These are phyloP conservation scores for Cuniculus paca DNA, from an alignment of 2,797 vertebrate genomes.

Conservation along the genomic window DNA sequence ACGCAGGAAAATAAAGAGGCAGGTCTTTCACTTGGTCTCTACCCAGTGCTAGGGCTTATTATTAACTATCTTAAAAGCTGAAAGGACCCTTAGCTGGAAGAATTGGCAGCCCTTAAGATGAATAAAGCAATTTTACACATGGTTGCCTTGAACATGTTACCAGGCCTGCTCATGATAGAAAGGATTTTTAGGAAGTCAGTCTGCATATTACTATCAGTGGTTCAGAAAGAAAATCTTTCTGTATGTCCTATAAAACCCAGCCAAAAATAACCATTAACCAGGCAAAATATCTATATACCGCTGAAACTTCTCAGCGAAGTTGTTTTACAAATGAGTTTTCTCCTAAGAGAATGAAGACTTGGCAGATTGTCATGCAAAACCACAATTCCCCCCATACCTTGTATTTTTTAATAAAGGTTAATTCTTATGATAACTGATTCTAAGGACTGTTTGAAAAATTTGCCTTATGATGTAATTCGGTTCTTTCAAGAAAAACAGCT, in stretches of 20 bases:
- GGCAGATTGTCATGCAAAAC: neutral
- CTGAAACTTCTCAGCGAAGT: neutral
- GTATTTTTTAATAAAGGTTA: neutral
- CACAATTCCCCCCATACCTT: neutral
- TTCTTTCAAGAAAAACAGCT: neutral
- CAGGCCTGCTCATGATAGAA: neutral
- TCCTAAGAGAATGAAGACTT: neutral
- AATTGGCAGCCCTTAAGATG: slow-evolving; percentile 13
- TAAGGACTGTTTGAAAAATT: neutral
- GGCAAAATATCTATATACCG: neutral
- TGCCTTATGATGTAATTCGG: neutral
- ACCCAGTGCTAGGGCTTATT: neutral
- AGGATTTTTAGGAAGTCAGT: neutral
- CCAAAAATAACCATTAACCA: slow-evolving; percentile 37
- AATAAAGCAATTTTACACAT: slow-evolving; percentile 44
- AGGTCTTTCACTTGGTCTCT: neutral
- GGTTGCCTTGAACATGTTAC: slow-evolving; percentile 5
- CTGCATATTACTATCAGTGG: slow-evolving; percentile 37
- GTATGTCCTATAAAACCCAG: neutral
- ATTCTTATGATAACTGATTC: neutral
- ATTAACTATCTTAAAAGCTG: slow-evolving; percentile 29
- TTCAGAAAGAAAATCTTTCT: slow-evolving; percentile 28
- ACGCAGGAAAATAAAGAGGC: neutral
- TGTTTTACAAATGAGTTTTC: slow-evolving; percentile 42
- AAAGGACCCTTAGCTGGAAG: neutral